Percentiles rank a stretch among this genome's conserved stretches.
phyloP scores from a whole-genome alignment of 2,888 invertebrate genomes.

The Odiellus spinosus region DNA sequence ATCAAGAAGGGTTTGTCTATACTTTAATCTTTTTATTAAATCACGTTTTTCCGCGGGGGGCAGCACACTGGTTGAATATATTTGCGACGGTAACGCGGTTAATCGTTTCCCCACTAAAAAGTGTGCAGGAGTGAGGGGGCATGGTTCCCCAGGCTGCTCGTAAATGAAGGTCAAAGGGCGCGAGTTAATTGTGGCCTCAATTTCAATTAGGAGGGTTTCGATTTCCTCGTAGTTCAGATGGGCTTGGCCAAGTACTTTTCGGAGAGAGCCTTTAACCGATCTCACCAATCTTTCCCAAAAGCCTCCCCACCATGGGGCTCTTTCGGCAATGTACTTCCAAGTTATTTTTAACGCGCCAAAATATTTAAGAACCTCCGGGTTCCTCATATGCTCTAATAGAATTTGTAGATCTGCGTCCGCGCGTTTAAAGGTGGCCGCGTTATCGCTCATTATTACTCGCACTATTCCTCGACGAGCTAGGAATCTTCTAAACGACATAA shows the following conservation, averaged over 20 bases:
- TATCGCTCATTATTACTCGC: constrained; percentile 26
- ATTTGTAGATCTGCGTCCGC: constrained; percentile 18
- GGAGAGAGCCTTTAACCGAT: constrained; percentile 27
- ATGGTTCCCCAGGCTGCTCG: constrained; percentile 16
- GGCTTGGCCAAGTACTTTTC: constrained; percentile 25
- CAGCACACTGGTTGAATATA: too few species aligned
- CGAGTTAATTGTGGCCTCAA: constrained; percentile 23
- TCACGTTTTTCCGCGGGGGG: too few species aligned
- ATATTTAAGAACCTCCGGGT: constrained; percentile 5
- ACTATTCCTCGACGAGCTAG: constrained; percentile 25
- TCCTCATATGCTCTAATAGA: constrained; percentile 20
- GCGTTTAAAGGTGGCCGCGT: constrained; percentile 29
- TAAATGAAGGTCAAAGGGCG: constrained; percentile 25
- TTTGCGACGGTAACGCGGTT: too few species aligned
- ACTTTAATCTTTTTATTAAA: too few species aligned
- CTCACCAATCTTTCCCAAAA: constrained; percentile 32
- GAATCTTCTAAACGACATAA: constrained; percentile 25
- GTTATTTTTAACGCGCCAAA: constrained; percentile 12
- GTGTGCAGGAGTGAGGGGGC: too few species aligned
- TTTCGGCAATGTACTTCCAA: constrained; percentile 28
- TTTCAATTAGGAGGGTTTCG: constrained; percentile 23
- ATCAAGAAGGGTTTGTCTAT: too few species aligned
- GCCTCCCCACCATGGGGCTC: constrained; percentile 32
- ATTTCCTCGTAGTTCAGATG: constrained; percentile 29
- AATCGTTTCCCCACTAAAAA: too few species aligned